phyloP scores from a whole-genome alignment of 2,888 invertebrate species.

The Omphaloscelis lunosa region DNA sequence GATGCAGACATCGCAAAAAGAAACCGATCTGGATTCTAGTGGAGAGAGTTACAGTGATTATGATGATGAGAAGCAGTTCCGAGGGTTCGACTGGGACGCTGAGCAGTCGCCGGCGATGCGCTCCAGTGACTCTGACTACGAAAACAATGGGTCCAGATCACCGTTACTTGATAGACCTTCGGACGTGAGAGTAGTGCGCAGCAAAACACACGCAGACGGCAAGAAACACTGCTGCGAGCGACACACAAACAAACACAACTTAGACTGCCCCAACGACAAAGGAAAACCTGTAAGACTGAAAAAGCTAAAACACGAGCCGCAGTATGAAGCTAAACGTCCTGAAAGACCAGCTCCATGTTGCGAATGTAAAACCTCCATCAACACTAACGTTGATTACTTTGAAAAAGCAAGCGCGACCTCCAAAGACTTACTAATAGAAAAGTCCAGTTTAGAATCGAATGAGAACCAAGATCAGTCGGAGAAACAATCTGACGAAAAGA shows the following conservation, averaged over 20 bases:
- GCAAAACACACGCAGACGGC: slow-evolving; percentile 81
- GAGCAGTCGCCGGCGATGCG: slow-evolving; percentile 85
- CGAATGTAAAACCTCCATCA: slow-evolving; percentile 79
- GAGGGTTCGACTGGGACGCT: slow-evolving; percentile 89
- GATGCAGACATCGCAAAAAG: slow-evolving; percentile 92
- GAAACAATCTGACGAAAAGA: slow-evolving; percentile 77
- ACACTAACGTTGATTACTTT: slow-evolving; percentile 84
- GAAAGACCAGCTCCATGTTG: slow-evolving; percentile 76
- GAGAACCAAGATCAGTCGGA: slow-evolving; percentile 82
- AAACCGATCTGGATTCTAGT: slow-evolving; percentile 91
- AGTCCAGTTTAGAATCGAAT: slow-evolving; percentile 89
- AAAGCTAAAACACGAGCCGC: slow-evolving; percentile 82
- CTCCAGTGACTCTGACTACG: slow-evolving; percentile 92
- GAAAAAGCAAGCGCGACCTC: slow-evolving; percentile 93
- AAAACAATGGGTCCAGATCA: slow-evolving; percentile 93
- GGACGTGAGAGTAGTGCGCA: slow-evolving; percentile 85
- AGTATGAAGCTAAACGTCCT: slow-evolving; percentile 75
- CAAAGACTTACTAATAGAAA: slow-evolving; percentile 93
- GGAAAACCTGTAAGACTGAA: slow-evolving; percentile 86
- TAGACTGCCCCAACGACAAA: slow-evolving; percentile 83
- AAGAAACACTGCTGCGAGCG: slow-evolving; percentile 85
- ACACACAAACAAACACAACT: slow-evolving; percentile 76
- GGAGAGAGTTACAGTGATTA: slow-evolving; percentile 92
- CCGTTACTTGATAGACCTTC: slow-evolving; percentile 91
- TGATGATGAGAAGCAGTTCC: slow-evolving; percentile 91